Evolutionary conservation across 2,113 vertebrate genomes (phyloP), one percentile per base, ranked within the genome.

Genomic region (Chiloscyllium plagiosum): DNA sequence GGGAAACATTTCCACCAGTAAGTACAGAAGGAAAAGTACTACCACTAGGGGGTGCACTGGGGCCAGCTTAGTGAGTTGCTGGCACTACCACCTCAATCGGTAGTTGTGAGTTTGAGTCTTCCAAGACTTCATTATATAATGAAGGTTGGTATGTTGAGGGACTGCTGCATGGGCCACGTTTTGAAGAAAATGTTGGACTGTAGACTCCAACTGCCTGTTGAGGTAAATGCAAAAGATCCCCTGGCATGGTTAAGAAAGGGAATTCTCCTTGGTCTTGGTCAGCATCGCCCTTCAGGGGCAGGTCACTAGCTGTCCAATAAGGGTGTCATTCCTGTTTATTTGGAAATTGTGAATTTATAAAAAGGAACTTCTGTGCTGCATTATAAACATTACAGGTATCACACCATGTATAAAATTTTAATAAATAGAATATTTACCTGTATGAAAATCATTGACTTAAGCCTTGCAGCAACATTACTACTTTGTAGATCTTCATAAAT

Each of bases 401-500:
- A 72, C 68, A 42, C n/a, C 33, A 37, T 83, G 20, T 87, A 52
- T 24, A 96, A 61, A 10, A 80, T 72, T 87, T 96, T 69, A 87
- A 65, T 80, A 72, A 50, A 72, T 37, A 66, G 47, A 76, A 95
- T 66, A 86, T 96, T 66, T 95, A 98, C 98, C 97, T 98, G 98
- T 85, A 86, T 96, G 29, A 97, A 98, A 52, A 0, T 95, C 26
- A 98, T 97, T 0, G 96, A 80, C 86, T 96, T 97, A 96, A 98
- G 96, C 94, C 96, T 96, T 94, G 96, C 95, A 26, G 95, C 96
- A 4, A 98, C 97, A 96, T 97, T 96, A 42, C 69, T 96, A 7
- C 97, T 80, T 1, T 96, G 96, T 95, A 98, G 97, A 68, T 98
- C 97, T 5, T 66, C 1, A 42, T 98, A 98, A 70, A 97, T 26